Evolutionary conservation across 2,888 invertebrate species (phyloP).

Genomic region (Ochropleura plecta): DNA sequence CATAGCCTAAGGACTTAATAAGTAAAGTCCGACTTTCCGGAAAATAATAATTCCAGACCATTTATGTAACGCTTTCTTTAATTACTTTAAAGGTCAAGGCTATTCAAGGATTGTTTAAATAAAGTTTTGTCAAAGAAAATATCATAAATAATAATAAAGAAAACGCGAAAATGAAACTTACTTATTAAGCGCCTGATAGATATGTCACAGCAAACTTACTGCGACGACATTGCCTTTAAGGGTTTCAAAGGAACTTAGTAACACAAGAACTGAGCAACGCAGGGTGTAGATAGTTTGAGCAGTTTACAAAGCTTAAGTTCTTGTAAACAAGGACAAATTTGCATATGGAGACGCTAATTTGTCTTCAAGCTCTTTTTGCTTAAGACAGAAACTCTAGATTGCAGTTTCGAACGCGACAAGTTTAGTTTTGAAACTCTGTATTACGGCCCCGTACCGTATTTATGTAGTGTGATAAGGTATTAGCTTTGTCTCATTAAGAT

Average conservation of each 20-base stretch:
- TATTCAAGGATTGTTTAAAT: conserved; percentile 30
- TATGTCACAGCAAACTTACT: conserved; percentile 62
- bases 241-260: conserved; percentile 55
- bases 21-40: neutral
- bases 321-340: conserved; percentile 58
- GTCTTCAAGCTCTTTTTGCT: conserved; percentile 50
- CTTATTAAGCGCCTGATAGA: conserved; percentile 66
- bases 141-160: conserved; percentile 33
- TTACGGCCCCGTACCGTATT: neutral
- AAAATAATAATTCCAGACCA: conserved; percentile 29
- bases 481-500: neutral
- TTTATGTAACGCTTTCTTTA: conserved; percentile 35
- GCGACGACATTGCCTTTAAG: conserved; percentile 60
- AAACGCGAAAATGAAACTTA: conserved; percentile 44
- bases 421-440: neutral
- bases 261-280: conserved; percentile 42
- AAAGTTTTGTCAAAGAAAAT: conserved; percentile 31
- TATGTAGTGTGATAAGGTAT: neutral
- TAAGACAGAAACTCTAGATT: conserved; percentile 22
- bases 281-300: conserved; percentile 51
- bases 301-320: conserved; percentile 54
- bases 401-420: conserved; percentile 28
- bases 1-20: conserved; percentile 4
- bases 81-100: conserved; percentile 34
- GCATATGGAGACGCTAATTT: conserved; percentile 58